Evolutionary conservation across 2,888 invertebrate species (phyloP).

Genomic region (Ennomos fuscantarius): DNA sequence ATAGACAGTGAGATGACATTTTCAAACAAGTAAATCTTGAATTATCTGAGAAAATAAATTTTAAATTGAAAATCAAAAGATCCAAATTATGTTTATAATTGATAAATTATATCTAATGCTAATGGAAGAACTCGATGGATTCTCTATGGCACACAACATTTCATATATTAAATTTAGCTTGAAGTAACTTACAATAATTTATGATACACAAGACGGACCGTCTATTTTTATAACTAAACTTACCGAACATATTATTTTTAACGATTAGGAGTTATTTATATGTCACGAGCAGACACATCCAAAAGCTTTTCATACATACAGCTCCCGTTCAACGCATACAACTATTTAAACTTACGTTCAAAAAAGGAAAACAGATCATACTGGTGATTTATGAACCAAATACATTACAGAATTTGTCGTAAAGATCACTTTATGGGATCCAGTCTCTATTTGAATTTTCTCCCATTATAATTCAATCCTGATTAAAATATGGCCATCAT

Average conservation of each 20-base stretch:
- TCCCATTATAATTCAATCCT: slow-evolving; percentile 61
- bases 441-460: slow-evolving; percentile 55
- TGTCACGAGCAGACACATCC: slow-evolving; percentile 37
- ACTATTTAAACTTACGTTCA: slow-evolving; percentile 58
- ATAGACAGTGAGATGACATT: too few species aligned
- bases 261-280: slow-evolving; percentile 55
- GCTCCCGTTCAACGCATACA: slow-evolving; percentile 27
- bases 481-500: slow-evolving; percentile 64
- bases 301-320: slow-evolving; percentile 21
- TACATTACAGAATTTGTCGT: slow-evolving; percentile 75
- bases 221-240: slow-evolving; percentile 46
- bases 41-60: too few species aligned
- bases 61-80: too few species aligned
- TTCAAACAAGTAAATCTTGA: too few species aligned
- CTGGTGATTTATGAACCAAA: slow-evolving; percentile 69
- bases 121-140: background rate
- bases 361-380: slow-evolving; percentile 64
- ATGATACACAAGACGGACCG: slow-evolving; percentile 40
- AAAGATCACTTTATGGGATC: slow-evolving; percentile 62
- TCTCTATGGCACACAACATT: slow-evolving; percentile 14
- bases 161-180: slow-evolving; percentile 34
- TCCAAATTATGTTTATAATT: too few species aligned
- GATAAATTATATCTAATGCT: too few species aligned
- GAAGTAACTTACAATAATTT: slow-evolving; percentile 42
- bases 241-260: slow-evolving; percentile 51